Conservation (phyloP, 2,113 vertebrate species). For the Esox niger region DNA sequence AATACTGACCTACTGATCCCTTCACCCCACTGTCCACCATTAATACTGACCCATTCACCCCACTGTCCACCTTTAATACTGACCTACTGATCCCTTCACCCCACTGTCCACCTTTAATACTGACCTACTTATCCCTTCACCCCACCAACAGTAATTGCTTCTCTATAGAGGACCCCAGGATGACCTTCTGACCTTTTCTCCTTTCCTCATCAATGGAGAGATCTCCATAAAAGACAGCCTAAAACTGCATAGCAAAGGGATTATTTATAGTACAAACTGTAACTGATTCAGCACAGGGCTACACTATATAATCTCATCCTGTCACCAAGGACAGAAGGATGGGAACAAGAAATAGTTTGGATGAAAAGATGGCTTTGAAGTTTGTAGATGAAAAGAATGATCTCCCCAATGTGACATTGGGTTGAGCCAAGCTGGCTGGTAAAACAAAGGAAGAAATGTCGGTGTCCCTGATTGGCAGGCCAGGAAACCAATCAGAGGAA, state of each 20-base stretch:
- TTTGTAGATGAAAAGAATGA: not conserved
- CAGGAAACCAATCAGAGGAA: not conserved
- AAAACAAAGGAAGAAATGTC: conserved; percentile 21
- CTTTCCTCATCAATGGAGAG: conserved; percentile 35
- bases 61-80: no score
- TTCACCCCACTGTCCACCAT: no score
- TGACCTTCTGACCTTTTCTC: conserved; percentile 7
- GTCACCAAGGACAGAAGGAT: not conserved
- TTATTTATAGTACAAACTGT: not conserved
- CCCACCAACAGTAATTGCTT: no score
- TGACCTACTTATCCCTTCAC: no score
- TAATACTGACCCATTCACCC: no score
- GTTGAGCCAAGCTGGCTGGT: conserved; percentile 2
- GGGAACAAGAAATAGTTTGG: not conserved
- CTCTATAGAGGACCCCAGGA: conserved; percentile 30
- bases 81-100: no score
- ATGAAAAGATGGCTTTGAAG: conserved; percentile 22
- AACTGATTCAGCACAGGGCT: conserved; percentile 17
- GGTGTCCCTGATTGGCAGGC: conserved; percentile 14
- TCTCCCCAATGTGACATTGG: not conserved
- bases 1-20: no score
- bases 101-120: no score
- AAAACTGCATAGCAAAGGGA: conserved; percentile 21
- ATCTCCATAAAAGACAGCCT: conserved; percentile 19
- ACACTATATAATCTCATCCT: conserved; percentile 17